phyloP scores from a whole-genome alignment of 2,113 vertebrate species.

The Glareola pratincola region DNA sequence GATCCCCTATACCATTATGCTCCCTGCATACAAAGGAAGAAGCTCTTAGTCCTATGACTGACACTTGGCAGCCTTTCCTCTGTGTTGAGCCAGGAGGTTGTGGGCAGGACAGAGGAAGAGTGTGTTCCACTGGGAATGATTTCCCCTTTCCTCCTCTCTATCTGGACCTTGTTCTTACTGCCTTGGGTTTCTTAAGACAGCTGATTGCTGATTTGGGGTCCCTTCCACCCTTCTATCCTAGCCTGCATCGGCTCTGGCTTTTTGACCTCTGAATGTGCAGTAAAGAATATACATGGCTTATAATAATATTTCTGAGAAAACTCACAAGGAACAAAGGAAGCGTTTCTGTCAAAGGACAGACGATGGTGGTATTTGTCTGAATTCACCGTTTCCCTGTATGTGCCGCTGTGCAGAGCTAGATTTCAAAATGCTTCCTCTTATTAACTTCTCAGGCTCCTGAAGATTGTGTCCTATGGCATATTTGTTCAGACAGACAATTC shows the following conservation, averaged over 20 bases:
- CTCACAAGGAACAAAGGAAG: background rate
- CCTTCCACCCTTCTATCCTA: fast-evolving
- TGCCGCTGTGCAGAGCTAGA: background rate
- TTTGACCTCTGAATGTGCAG: background rate
- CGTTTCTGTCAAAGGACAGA: background rate
- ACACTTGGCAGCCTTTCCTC: background rate
- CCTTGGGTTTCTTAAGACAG: background rate
- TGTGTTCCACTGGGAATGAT: fast-evolving
- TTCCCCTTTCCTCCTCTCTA: background rate
- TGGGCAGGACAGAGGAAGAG: background rate
- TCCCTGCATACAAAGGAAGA: background rate
- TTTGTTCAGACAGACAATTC: background rate
- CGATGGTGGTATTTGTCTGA: background rate
- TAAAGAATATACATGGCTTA: background rate
- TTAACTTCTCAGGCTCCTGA: background rate
- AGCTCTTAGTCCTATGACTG: background rate
- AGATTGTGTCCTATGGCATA: background rate
- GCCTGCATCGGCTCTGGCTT: background rate
- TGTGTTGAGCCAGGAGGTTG: background rate
- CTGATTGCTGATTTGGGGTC: background rate
- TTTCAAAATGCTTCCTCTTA: background rate
- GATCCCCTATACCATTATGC: fast-evolving
- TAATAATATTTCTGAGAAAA: background rate
- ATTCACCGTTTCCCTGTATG: background rate
- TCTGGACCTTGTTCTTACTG: fast-evolving